Evolutionary conservation across 1,140 invertebrate genomes (phyloP), one percentile per base, ranked within the genome.

Genomic region (Mya arenaria): DNA sequence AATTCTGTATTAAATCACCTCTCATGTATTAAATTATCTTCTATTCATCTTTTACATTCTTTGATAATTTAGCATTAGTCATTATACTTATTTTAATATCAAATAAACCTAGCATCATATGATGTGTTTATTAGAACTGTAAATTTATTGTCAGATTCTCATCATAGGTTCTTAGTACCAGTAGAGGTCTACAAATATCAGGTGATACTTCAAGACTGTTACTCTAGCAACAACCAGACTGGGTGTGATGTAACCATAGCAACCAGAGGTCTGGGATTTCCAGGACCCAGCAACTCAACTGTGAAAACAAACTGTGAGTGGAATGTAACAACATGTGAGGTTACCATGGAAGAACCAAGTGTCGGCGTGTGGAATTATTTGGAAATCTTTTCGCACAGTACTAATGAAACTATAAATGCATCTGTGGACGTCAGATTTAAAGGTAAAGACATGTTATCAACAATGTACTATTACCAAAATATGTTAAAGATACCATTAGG

Each of bases 141-240:
- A 8, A 52, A 3, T 52, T 52, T 10, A 3, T 52, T 52, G 1
- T n/a, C 25, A 8, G 23, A 34, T 36, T 15, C 44, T 36, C 41
- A 28, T 44, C 44, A 17, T 58, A 75, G 72, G 25, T 75, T 75
- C 60, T 44, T 60, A 44, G 72, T 75, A 4, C 72, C 72, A 28
- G n/a, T 75, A 0, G n/a, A 63, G 30, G 37, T 36, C 1, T 56
- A 75, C 37, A 37, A 37, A 19, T 52, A 25, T 6, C 28, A 25
- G 13, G 48, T 68, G 17, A 66, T 39, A 30, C 32, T 56, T 2
- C 19, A 68, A 23, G 55, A 56, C 8, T 78, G 62, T 68, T 28
- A 65, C 6, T 44, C 52, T 78, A 63, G 62, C 30, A 78, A 78
- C 48, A 78, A 78, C 48, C 19, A 52, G n/a, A 52, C 44, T 56